Evolutionary conservation across 1,140 invertebrate species (phyloP), one percentile per base, ranked within the genome.

Genomic region (Ceratitis capitata): DNA sequence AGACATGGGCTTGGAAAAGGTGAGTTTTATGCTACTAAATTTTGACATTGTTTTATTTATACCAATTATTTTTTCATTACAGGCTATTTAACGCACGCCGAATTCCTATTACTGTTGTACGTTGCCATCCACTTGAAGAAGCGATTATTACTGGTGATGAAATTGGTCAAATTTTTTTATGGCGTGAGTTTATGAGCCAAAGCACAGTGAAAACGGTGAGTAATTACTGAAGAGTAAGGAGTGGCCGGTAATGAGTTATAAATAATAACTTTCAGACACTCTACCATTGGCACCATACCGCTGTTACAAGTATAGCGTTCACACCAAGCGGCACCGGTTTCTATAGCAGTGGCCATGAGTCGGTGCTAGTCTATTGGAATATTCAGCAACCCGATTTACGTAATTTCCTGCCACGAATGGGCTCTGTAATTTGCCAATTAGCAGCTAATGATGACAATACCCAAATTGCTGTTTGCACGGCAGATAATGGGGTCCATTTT

Each of bases 221-320:
- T 83, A 58, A 10, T 85, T 12, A 23, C 49, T 16, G 85, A 9
- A 74, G 85, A 0, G 84, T 88, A 29, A 61, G 35, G 5, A 86
- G 84, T 26, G 56, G 78, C 4, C 12, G 35, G 6, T 14, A 56
- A 2, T 84, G 53, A 6, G 29, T 42, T 64, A 47, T 45, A 16
- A 78, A 78, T n/a, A 47, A 35, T 64, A 32, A 2, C 84, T 84
- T 23, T 85, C 87, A 93, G 88, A 92, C 94, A 14, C 92, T 94
- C 26, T 95, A 94, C 88, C 96, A 97, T 90, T 98, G 97, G 97
- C 97, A 98, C 92, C 94, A 94, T 19, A 92, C 96, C 85, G 94
- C 95, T 85, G 95, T 97, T 1, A 92, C 93, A 58, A 94, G 95
- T 89, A 89, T 97, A 23, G 92, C 92, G 6, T 97, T 97, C 89